Evolutionary conservation across 2,113 vertebrate genomes (phyloP), one percentile per base, ranked within the genome.

Genomic region (Myrmophylax atrothorax): DNA sequence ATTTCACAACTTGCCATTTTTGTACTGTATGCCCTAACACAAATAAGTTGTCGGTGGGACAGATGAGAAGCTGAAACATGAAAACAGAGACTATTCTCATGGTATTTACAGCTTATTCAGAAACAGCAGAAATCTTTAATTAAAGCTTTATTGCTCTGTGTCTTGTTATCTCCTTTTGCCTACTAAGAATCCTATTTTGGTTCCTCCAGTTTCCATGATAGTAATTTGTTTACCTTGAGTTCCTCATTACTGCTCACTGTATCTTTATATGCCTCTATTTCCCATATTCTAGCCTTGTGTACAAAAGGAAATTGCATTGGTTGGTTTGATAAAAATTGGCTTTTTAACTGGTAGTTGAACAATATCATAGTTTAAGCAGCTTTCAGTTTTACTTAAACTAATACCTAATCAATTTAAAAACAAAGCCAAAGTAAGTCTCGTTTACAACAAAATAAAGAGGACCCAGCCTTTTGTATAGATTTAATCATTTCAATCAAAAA

Each of bases 81-180:
- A 72, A 68, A 89, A 83, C 29, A 76, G 29, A 90, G n/a, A 35
- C 55, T 92, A 78, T 64, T 40, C 73, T 88, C 62, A 10, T 81
- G 79, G 79, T 60, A 90, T 90, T 95, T 92, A 67, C 67, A 77
- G 85, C 44, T 87, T 77, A 44, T 80, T 90, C 44, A 93, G 56
- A 92, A 88, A 73, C 76, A 90, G 31, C 52, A 94, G 90, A 74
- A 96, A 96, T 96, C 72, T 92, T 95, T 96, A 96, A 97, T 96
- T 96, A 96, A 95, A 96, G 79, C 76, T 85, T 96, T 90, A 95
- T 88, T 90, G 64, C 60, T 92, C 79, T 78, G 72, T 62, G 75
- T 84, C 81, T 89, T 94, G 67, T 87, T 93, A 93, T 89, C 90
- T 92, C 63, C 28, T 89, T 84, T 86, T 0, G 9, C 80, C 74